Evolutionary conservation across 2,113 vertebrate genomes (phyloP), one percentile per base, ranked within the genome.

Genomic region (Notechis scutatus): DNA sequence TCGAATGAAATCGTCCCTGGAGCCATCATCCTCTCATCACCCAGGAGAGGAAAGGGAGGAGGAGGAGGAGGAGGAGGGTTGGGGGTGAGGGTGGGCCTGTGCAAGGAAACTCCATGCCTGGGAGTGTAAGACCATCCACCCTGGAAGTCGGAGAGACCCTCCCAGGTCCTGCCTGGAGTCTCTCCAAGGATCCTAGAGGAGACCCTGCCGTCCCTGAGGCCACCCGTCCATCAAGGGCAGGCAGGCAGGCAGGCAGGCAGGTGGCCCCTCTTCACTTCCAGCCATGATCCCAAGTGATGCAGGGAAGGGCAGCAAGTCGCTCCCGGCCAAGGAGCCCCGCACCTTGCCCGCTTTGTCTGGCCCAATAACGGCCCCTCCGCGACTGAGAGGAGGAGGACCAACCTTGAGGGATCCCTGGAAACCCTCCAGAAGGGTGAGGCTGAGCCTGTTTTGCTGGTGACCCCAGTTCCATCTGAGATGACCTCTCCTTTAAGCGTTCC

Each of bases 381-480:
- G n/a, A 15, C 69, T 81, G 74, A 97, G 96, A 96, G 94, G 95
- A 96, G 95, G 95, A 94, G 94, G 96, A 96, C 96, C 93, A 96
- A 97, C 95, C 94, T 95, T 91, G 94, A 96, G 95, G 90, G 93
- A 94, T 91, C 90, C 92, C 54, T 96, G 95, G 94, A 96, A 97
- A 97, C 96, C 96, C 95, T 94, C 94, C 96, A 96, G 96, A 97
- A 96, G 97, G 97, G 94, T 96, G 97, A 97, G 97, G 97, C 97
- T 97, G 97, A 97, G 97, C 97, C 96, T 97, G 97, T 97, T 97
- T 94, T 95, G 97, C 97, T 97, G 95, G 93, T 97, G 96, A 97
- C 97, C 97, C 94, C 92, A 95, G 97, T 97, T 97, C 97, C 97
- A 96, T 96, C 97, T 96, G 91, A 96, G 97, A 94, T 95, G 95